Conservation (phyloP, 2,888 invertebrate species). For the Patella pellucida region DNA sequence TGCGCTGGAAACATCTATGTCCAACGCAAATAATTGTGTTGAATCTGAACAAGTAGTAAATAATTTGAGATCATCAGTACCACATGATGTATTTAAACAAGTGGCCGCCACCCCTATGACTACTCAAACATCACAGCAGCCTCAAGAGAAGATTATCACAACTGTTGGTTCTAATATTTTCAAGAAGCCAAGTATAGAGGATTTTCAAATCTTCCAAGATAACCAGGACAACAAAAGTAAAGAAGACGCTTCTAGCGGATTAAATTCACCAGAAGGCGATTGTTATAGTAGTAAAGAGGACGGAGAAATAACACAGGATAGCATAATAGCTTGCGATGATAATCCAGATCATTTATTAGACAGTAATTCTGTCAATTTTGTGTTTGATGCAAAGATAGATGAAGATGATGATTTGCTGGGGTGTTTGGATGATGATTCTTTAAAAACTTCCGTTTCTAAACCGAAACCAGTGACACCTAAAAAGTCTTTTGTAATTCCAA, state of each 20-base stretch:
- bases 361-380: background rate
- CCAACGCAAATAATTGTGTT: no score
- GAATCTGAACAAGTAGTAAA: no score
- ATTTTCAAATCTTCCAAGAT: background rate
- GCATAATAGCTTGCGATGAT: background rate
- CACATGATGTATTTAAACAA: no score
- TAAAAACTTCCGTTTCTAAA: background rate
- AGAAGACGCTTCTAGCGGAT: background rate
- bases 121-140: no score
- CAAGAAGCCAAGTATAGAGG: background rate
- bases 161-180: no score
- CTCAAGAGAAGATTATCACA: no score
- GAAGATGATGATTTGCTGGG: background rate
- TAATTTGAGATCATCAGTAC: no score
- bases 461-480: background rate
- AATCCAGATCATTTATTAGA: background rate
- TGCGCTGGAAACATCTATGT: no score
- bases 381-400: background rate
- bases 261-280: background rate
- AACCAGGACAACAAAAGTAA: background rate
- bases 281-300: background rate
- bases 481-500: background rate
- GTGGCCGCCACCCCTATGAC: no score
- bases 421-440: background rate
- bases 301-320: constrained; percentile 2